A percentile compares a stretch with the other conserved stretches of the same genome.
Evolutionary conservation across 2,797 vertebrate genomes (phyloP).

Genomic region (Mus spretus): DNA sequence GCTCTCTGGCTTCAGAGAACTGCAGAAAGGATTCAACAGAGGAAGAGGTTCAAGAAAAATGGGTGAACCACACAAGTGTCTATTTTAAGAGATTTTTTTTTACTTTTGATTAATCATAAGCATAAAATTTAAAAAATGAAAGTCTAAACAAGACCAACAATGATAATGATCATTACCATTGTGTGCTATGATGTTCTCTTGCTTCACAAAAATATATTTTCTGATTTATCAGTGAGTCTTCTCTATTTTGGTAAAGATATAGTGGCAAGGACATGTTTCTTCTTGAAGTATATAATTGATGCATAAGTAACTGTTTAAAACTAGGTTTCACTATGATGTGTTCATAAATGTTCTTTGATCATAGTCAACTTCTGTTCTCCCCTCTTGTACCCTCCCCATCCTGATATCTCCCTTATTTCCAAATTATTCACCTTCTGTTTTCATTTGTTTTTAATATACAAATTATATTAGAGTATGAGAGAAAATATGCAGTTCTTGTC

Average conservation of each 20-base stretch:
- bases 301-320: background rate
- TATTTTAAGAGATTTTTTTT: conserved; percentile 60
- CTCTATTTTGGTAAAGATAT: background rate
- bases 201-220: background rate
- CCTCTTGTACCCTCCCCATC: no score
- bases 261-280: background rate
- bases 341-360: background rate
- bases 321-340: background rate
- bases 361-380: no score
- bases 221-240: background rate
- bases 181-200: background rate
- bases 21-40: conserved; percentile 22
- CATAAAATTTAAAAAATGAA: background rate
- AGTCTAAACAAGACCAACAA: background rate
- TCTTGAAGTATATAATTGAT: background rate
- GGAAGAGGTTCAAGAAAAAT: conserved; percentile 41
- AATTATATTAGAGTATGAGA: background rate
- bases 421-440: background rate
- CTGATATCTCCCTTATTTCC: background rate
- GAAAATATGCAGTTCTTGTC: background rate
- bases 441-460: background rate
- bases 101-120: conserved; percentile 58
- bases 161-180: background rate
- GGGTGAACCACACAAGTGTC: conserved; percentile 54
- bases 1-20: conserved; percentile 67